Conservation (phyloP, 1,140 invertebrate genomes). For the Drosophila serrata region DNA sequence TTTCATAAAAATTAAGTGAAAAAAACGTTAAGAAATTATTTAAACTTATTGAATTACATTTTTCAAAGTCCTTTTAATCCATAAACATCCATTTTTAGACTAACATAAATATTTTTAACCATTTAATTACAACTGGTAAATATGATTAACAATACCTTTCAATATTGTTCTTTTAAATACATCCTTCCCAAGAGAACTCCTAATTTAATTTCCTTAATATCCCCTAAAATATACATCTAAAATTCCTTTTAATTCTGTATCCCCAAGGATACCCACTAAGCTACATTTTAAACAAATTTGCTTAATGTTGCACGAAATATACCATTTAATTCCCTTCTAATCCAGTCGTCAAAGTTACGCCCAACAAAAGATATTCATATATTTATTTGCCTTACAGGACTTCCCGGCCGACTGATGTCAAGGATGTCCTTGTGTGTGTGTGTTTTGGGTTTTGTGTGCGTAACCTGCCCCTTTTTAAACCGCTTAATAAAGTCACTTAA, state of each 20-base stretch:
- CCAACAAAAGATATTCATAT: slow-evolving; percentile 27
- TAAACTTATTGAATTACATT: too few relatives aligned
- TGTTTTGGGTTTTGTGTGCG: slow-evolving; percentile 18
- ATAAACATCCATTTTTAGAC: too few relatives aligned
- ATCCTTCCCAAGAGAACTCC: not conserved
- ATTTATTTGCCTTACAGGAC: slow-evolving; percentile 23
- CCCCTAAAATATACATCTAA: not conserved
- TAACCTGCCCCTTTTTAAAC: slow-evolving; percentile 78
- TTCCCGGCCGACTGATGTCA: slow-evolving; percentile 29
- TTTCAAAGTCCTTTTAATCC: too few relatives aligned
- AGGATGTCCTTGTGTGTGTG: not conserved
- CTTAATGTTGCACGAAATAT: slow-evolving; percentile 21
- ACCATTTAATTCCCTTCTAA: slow-evolving; percentile 50
- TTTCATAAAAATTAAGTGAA: too few relatives aligned
- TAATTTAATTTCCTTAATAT: not conserved
- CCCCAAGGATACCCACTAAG: not conserved
- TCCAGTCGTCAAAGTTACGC: slow-evolving; percentile 34
- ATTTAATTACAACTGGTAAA: too few relatives aligned
- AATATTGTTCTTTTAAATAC: not conserved
- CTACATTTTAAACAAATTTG: slow-evolving; percentile 27
- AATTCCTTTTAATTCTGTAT: not conserved
- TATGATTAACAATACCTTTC: too few relatives aligned
- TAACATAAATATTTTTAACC: too few relatives aligned
- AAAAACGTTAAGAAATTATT: too few relatives aligned
- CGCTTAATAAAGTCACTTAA: slow-evolving; percentile 85